Conservation (phyloP, 2,113 vertebrate genomes). For the Rhagologus leucostigma region DNA sequence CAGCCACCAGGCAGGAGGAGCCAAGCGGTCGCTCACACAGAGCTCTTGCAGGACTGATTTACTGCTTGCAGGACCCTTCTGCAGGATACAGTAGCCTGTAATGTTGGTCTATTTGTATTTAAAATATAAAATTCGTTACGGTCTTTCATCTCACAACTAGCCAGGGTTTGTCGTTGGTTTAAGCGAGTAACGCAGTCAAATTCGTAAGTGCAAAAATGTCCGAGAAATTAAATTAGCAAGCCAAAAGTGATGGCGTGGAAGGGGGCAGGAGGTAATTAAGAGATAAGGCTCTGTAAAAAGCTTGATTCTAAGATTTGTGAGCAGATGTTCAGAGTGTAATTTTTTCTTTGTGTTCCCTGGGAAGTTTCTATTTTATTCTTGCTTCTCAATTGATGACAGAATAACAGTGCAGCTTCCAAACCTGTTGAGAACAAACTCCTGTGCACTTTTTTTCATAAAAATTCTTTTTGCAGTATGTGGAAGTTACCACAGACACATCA, state of each 20-base stretch:
- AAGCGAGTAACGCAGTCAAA: not conserved
- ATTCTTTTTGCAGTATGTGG: not conserved
- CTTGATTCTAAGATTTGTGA: not conserved
- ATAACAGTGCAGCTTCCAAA: not conserved
- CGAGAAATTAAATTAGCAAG: not conserved
- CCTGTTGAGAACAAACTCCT: not conserved
- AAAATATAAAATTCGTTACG: not conserved
- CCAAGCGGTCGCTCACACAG: rapidly evolving
- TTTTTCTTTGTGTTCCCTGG: not conserved
- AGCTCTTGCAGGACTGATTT: not conserved
- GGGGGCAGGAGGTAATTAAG: not conserved
- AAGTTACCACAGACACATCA: not conserved
- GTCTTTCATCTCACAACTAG: not conserved
- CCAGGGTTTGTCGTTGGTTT: rapidly evolving
- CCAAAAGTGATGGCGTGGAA: not conserved
- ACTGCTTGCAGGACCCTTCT: not conserved
- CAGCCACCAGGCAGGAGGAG: not conserved
- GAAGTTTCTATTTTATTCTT: not conserved
- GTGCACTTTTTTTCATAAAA: not conserved
- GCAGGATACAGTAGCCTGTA: not conserved
- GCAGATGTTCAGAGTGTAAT: not conserved
- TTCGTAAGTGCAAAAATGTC: not conserved
- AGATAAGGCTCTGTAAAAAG: not conserved
- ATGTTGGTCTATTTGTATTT: rapidly evolving
- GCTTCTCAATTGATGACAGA: not conserved